A percentile compares a stretch with the other conserved stretches of the same genome.
phyloP scores from a whole-genome alignment of 2,888 invertebrate species.

The Prosapia bicincta region DNA sequence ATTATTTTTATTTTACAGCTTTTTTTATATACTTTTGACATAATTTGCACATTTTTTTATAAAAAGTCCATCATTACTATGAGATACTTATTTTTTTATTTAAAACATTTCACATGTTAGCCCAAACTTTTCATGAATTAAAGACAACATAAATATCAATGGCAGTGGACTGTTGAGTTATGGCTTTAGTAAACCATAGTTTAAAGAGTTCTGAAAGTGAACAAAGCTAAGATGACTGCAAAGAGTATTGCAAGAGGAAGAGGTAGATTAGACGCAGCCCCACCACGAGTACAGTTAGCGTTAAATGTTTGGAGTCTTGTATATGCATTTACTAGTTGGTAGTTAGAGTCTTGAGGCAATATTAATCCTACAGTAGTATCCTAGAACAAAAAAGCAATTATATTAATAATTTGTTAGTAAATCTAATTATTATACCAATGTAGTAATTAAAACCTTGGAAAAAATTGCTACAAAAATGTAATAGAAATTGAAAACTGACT shows the following conservation, averaged over 20 bases:
- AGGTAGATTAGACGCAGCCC: slow-evolving; percentile 4
- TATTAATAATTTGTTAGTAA: too few relatives aligned
- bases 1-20: background rate
- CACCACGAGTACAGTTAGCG: background rate
- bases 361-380: slow-evolving; percentile 13
- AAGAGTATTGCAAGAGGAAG: slow-evolving; percentile 8
- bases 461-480: too few relatives aligned
- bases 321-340: slow-evolving; percentile 13
- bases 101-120: too few relatives aligned
- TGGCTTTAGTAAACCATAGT: background rate
- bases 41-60: background rate
- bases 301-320: slow-evolving; percentile 14
- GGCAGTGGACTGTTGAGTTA: background rate
- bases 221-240: background rate
- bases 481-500: too few relatives aligned
- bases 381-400: background rate
- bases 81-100: too few relatives aligned
- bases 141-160: background rate
- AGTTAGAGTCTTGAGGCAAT: slow-evolving; percentile 13
- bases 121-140: too few relatives aligned
- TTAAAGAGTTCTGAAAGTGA: background rate
- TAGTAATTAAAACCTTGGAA: too few relatives aligned
- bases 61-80: background rate
- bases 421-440: too few relatives aligned
- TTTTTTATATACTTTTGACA: background rate